Base-by-base conservation (phyloP, 2,797 vertebrate genomes). In the Phoxinus dragarum region DNA sequence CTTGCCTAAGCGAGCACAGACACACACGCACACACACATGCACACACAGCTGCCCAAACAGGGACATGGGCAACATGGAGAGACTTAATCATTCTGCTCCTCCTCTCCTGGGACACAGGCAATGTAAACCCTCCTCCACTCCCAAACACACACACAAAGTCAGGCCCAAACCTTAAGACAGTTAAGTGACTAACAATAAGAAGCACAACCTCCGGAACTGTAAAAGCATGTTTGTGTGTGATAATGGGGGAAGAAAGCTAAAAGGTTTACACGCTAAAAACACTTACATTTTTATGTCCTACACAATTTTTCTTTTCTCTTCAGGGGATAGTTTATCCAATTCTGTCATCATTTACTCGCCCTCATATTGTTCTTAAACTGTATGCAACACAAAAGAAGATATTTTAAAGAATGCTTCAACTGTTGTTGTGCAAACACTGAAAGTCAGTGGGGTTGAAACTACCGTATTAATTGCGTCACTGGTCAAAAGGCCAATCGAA, bases 21-120 rank as follows among this genome's bases (percentile, higher is more conserved):
- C 80, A 68, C 7, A 87, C 82, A 49, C 59, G 61, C 71, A 77
- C 81, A 54, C 49, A 81, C 61, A 1, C 69, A 73, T 40, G 6
- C 80, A 85, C 61, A 91, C 84, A 89, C 88, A 93, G 92, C 92
- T 90, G 92, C 86, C 82, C 89, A 89, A 88, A 90, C 86, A 87
- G 75, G 86, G 69, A 82, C 72, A 88, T 84, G 82, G 83, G 82
- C 79, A 67, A 72, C 78, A 84, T 73, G 59, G 36, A 86, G 80
- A 67, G 81, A 64, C 79, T 88, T 80, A 82, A 84, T 80, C 74
- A 59, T 44, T 84, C 69, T 42, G 74, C 85, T 71, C 84, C 49
- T 49, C 72, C 74, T 87, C 81, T 87, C 83, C 76, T 76, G 76
- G 71, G 80, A 85, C 72, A 86, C 86, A 72, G 76, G 77, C 83